A percentile compares a stretch with the other conserved stretches of the same genome.
These are phyloP conservation scores for Coelopa pilipes DNA, from an alignment of 2,888 invertebrate species.

Conservation along the genomic window DNA sequence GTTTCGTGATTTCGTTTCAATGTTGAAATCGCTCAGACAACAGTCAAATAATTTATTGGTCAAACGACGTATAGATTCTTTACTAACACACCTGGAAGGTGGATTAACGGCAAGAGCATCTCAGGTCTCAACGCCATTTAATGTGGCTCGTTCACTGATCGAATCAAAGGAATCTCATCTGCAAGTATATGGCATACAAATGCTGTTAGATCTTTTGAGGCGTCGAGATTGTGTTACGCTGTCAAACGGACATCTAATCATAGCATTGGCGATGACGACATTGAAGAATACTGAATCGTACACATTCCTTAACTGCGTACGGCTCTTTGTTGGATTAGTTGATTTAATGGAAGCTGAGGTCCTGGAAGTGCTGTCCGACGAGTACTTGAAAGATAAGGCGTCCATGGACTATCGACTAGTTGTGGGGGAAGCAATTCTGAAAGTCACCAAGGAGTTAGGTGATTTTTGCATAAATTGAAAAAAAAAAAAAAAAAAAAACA, in stretches of 20 bases:
- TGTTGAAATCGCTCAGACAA: conserved; percentile 42
- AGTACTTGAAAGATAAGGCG: conserved; percentile 58
- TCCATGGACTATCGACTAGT: conserved; percentile 61
- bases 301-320: conserved; percentile 64
- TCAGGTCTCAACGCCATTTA: conserved; percentile 38
- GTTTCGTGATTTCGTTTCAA: conserved; percentile 44
- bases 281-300: conserved; percentile 64
- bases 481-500: background rate
- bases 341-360: conserved; percentile 61
- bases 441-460: conserved; percentile 61
- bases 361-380: conserved; percentile 61
- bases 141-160: conserved; percentile 55
- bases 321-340: conserved; percentile 59
- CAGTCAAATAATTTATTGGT: conserved; percentile 48
- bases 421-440: conserved; percentile 64
- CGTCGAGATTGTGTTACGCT: conserved; percentile 54
- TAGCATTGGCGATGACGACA: conserved; percentile 59
- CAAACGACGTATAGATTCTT: conserved; percentile 47
- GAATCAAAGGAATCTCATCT: conserved; percentile 58
- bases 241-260: conserved; percentile 57
- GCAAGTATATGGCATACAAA: conserved; percentile 63
- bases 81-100: conserved; percentile 46
- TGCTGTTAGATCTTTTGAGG: conserved; percentile 57
- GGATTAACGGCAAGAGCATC: conserved; percentile 36
- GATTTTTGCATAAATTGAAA: conserved; percentile 30